These are phyloP conservation scores for Microplitis mediator DNA, from an alignment of 1,140 invertebrate species.

Conservation along the genomic window DNA sequence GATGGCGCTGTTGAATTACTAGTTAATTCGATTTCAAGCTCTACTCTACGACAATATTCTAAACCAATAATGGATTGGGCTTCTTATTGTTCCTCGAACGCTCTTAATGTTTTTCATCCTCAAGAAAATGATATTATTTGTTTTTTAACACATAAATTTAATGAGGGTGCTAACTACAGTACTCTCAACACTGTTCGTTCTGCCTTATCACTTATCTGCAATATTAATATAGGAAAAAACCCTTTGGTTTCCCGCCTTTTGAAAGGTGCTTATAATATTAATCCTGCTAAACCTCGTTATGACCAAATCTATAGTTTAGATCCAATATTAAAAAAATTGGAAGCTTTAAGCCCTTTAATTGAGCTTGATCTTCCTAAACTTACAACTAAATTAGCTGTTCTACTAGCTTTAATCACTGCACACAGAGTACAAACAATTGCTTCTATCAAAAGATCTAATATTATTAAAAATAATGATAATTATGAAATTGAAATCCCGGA, in stretches of 20 bases:
- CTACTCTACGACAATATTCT: no score
- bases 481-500: constrained; percentile 23
- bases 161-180: no score
- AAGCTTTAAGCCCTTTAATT: no score
- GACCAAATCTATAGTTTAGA: no score
- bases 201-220: no score
- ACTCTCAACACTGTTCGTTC: no score
- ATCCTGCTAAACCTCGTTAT: no score
- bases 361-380: constrained; percentile 3
- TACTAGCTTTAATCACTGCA: constrained; percentile 23
- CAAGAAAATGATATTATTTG: neutral
- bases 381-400: constrained; percentile 14
- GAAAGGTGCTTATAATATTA: no score
- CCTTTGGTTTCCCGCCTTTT: no score
- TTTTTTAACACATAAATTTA: neutral
- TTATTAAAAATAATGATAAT: constrained; percentile 3
- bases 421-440: constrained; percentile 21
- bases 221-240: no score
- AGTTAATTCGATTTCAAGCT: neutral
- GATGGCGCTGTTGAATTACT: neutral
- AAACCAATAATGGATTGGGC: neutral
- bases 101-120: neutral
- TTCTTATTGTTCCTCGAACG: neutral
- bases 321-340: no score
- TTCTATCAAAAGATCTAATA: constrained; percentile 18